Percentiles rank a stretch among this genome's conserved stretches.
phyloP scores from a whole-genome alignment of 2,797 vertebrate species.

The Cryptoprocta ferox region DNA sequence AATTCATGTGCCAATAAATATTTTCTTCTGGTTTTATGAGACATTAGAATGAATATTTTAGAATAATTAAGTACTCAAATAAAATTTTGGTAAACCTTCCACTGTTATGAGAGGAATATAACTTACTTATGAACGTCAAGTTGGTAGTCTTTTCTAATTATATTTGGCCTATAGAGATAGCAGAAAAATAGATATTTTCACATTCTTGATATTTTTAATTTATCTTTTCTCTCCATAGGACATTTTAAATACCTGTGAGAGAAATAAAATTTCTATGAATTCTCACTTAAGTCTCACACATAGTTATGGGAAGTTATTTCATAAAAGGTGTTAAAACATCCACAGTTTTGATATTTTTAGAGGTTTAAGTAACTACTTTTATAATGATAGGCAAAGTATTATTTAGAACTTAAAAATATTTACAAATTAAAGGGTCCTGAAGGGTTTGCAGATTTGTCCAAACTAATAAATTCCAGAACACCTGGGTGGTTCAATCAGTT shows the following conservation, averaged over 20 bases:
- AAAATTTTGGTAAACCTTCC: not conserved
- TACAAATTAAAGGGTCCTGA: not conserved
- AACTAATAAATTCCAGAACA: not conserved
- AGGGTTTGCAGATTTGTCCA: not conserved
- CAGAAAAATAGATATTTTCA: not conserved
- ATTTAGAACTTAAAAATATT: not conserved
- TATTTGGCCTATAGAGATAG: not conserved
- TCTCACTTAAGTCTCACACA: not conserved
- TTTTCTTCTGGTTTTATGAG: not conserved
- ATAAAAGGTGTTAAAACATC: not conserved
- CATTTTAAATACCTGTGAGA: not conserved
- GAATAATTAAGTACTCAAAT: not conserved
- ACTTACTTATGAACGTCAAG: not conserved
- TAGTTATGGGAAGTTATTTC: not conserved
- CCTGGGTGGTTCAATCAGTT: too few species aligned
- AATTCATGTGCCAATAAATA: not conserved
- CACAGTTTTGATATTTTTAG: not conserved
- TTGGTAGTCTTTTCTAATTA: not conserved
- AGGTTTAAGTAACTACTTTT: not conserved
- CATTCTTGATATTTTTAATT: not conserved
- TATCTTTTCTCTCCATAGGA: not conserved
- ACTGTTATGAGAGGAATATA: not conserved
- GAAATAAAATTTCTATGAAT: not conserved
- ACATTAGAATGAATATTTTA: not conserved
- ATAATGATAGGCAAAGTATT: not conserved